Percentiles rank a stretch among this genome's conserved stretches.
These are phyloP conservation scores for Tauraco hartlaubi DNA, from an alignment of 2,797 vertebrate species.

Conservation along the genomic window DNA sequence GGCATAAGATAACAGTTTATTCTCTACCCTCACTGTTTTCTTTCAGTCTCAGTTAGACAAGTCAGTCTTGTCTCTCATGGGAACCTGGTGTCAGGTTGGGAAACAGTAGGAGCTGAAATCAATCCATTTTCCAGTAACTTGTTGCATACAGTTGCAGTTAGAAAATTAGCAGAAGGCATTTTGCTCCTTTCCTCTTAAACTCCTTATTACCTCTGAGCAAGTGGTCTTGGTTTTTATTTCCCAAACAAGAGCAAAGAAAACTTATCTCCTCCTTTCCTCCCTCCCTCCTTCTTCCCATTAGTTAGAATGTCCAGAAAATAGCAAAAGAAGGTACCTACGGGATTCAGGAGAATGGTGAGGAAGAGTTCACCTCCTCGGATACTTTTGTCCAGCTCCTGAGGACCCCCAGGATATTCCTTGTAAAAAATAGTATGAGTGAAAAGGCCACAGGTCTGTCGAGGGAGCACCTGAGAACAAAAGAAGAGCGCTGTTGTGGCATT, in stretches of 20 bases:
- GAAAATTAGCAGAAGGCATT: neutral
- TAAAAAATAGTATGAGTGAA: conserved; percentile 99
- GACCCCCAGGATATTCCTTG: conserved; percentile 96
- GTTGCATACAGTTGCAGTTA: neutral
- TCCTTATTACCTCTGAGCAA: neutral
- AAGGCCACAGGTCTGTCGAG: conserved; percentile 96
- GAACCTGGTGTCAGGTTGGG: neutral
- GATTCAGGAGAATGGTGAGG: conserved; percentile 95
- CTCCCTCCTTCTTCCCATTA: neutral
- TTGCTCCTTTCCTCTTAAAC: neutral
- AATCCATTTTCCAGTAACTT: neutral
- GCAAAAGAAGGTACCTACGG: conserved; percentile 83
- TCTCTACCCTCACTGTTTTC: neutral
- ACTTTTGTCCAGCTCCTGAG: conserved; percentile 96
- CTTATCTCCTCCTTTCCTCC: neutral
- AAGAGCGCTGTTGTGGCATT: neutral
- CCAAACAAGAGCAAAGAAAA: neutral
- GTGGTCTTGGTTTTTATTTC: neutral
- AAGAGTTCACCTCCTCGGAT: conserved; percentile 97
- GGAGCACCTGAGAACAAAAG: conserved; percentile 87
- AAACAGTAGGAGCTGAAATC: neutral
- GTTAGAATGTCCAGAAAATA: neutral
- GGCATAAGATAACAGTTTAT: neutral
- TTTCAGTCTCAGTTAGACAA: neutral
- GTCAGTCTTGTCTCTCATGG: neutral